Evolutionary conservation across 1,140 invertebrate genomes (phyloP), one percentile per base, ranked within the genome.

Genomic region (Brachystomella parvula): DNA sequence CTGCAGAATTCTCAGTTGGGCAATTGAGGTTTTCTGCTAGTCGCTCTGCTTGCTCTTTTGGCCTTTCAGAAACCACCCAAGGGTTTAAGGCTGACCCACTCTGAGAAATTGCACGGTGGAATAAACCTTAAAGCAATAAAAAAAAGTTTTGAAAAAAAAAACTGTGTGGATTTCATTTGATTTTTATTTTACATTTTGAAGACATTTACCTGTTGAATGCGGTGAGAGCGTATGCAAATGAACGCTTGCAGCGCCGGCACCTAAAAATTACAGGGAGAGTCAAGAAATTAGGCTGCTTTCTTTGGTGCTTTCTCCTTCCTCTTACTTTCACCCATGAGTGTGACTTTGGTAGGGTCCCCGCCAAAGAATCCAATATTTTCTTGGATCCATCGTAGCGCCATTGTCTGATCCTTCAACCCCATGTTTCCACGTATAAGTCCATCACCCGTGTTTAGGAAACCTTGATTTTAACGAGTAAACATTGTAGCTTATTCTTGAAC

Each of bases 331-430:
- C 84, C 84, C 68, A 84, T 82, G 3, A 85, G 64, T 21, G 84
- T 85, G 9, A 86, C 79, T 35, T 77, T 77, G 30, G 78, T 73
- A 1, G 79, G 75, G 71, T 84, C 80, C 2, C 84, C 84, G 29
- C 82, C 82, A 72, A 85, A 85, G 61, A 76, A 26, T 79, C 76
- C 64, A 9, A 83, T 83, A 58, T 81, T 81, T 39, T 78, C 74
- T 66, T 76, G 75, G 9, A 83, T 74, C 78, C 78, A 81, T 71
- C 76, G 71, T n/a, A 81, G 61, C 3, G 81, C 83, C 73, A 82
- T 72, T 2, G 28, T n/a, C 61, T 68, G 66, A 61, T 68, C 67
- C 32, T 68, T 68, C 0, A 68, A 24, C 2, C 67, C 68, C 60
- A 63, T 65, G 31, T 69, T 69, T 1, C 68, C 68, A 2, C 60